These are phyloP conservation scores for Aurelia coerulea DNA, from an alignment of 30 jellyfish, hydroid and myxozoan species.

Conservation along the genomic window DNA sequence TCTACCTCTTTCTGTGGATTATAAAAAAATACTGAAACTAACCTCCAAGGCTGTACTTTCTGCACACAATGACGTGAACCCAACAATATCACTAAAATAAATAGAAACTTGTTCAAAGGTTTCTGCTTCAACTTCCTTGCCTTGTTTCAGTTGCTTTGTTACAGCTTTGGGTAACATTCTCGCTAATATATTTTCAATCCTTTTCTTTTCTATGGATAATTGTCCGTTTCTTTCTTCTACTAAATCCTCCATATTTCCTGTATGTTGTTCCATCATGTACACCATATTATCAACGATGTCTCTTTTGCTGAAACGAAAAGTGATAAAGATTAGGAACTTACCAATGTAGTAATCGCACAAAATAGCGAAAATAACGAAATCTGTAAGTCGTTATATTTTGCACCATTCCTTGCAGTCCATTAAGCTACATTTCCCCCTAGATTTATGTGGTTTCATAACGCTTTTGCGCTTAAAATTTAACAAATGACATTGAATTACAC, in stretches of 20 bases:
- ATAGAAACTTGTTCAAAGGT: conserved; percentile 87
- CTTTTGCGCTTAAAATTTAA: too few species aligned
- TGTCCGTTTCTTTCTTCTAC: conserved; percentile 78
- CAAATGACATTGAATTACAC: too few species aligned
- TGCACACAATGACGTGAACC: conserved; percentile 88
- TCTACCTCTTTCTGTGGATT: neutral
- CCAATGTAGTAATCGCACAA: too few species aligned
- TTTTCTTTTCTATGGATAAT: conserved; percentile 72
- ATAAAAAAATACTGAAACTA: neutral
- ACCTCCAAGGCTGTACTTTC: conserved; percentile 88
- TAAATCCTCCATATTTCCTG: conserved; percentile 71
- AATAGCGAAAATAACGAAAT: too few species aligned
- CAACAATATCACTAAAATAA: conserved; percentile 92
- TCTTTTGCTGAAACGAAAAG: conserved; percentile 50
- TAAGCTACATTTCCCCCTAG: too few species aligned
- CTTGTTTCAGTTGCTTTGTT: conserved; percentile 77
- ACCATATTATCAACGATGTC: conserved; percentile 80
- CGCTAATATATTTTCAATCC: conserved; percentile 65
- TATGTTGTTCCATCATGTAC: conserved; percentile 87
- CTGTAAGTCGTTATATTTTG: too few species aligned
- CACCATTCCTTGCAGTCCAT: too few species aligned
- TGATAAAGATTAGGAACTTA: too few species aligned
- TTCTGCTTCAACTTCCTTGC: conserved; percentile 94
- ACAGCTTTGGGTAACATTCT: conserved; percentile 87
- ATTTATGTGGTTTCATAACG: too few species aligned